A percentile compares a stretch with the other conserved stretches of the same genome.
Conservation (phyloP, 2,797 vertebrate genomes). For the Danio tinwini region DNA sequence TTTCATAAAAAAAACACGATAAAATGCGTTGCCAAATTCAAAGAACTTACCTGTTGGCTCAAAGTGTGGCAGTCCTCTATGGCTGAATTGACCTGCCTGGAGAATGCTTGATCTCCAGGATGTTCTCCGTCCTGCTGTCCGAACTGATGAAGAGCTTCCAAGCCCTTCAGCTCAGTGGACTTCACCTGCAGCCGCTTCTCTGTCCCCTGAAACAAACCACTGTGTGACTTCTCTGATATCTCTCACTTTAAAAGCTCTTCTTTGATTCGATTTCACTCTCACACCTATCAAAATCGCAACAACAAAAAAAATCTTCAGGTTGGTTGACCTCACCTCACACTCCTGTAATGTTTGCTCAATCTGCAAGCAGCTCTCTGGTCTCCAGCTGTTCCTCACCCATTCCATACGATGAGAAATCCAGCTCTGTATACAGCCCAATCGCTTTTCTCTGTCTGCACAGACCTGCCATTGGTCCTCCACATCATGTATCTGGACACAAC, state of each 20-base stretch:
- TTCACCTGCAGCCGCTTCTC: constrained; percentile 75
- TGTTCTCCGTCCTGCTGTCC: constrained; percentile 54
- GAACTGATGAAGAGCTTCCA: constrained; percentile 66
- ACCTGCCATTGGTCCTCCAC: constrained; percentile 78
- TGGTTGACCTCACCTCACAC: constrained; percentile 78
- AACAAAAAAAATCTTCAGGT: background rate
- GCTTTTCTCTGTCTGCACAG: constrained; percentile 81
- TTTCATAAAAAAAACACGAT: too few relatives aligned
- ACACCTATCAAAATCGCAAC: background rate
- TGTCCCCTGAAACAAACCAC: constrained; percentile 71
- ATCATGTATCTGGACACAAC: constrained; percentile 75
- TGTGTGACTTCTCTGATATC: background rate
- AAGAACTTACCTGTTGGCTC: constrained; percentile 68
- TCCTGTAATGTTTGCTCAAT: constrained; percentile 77
- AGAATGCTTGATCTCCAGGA: constrained; percentile 64
- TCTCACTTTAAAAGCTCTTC: background rate
- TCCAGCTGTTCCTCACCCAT: constrained; percentile 72
- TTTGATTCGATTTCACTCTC: background rate
- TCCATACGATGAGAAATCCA: constrained; percentile 79
- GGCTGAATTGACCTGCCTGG: constrained; percentile 51
- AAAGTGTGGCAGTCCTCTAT: constrained; percentile 62
- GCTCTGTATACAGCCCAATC: constrained; percentile 70
- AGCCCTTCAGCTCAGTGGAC: constrained; percentile 73
- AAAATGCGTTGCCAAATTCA: too few relatives aligned
- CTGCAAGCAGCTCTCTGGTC: constrained; percentile 73